Evolutionary conservation across 2,113 vertebrate species (phyloP), one percentile per base, ranked within the genome.

Genomic region (Strix aluco): DNA sequence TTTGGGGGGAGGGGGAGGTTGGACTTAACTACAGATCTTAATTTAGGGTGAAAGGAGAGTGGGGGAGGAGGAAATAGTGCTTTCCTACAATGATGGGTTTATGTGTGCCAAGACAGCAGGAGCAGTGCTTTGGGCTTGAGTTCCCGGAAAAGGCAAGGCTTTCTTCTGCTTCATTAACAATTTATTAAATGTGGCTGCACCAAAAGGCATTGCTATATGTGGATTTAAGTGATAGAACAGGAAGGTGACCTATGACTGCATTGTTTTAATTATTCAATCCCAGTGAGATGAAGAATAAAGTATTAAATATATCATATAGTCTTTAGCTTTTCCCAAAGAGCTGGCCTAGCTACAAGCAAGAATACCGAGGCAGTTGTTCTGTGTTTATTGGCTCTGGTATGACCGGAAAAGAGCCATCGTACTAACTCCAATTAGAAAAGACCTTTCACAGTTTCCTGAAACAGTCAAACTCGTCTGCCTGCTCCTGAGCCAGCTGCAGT

Each of bases 1-100:
- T 96, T 77, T 62, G 51, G 71, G 58, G 55, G 61, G 22, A 38
- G 59, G 38, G 81, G 86, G 27, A 66, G 32, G 42, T 54, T 89
- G 69, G 78, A 78, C 69, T 95, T 92, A 58, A 70, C 69, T 91
- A 3, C 70, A 81, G 78, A 86, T 91, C 95, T 90, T 82, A 94
- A 94, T 95, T 93, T 94, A 72, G 81, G 90, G 71, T 96, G 93
- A 96, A 93, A 93, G 90, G 71, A 87, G 87, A 67, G 78, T 32
- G 74, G 67, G 86, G 83, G 95, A 94, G 88, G 92, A 94, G 89
- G 86, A 93, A 85, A 15, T 32, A 30, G 66, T 57, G 90, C 77
- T 78, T 55, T 57, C 55, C 91, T 75, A 88, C 95, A 97, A 91
- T 89, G 88, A 52, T 79, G 91, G 83, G 14, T 96, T 96, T 96